Evolutionary conservation across 2,888 invertebrate genomes (phyloP).

Genomic region (Pristionchus maxplancki): DNA sequence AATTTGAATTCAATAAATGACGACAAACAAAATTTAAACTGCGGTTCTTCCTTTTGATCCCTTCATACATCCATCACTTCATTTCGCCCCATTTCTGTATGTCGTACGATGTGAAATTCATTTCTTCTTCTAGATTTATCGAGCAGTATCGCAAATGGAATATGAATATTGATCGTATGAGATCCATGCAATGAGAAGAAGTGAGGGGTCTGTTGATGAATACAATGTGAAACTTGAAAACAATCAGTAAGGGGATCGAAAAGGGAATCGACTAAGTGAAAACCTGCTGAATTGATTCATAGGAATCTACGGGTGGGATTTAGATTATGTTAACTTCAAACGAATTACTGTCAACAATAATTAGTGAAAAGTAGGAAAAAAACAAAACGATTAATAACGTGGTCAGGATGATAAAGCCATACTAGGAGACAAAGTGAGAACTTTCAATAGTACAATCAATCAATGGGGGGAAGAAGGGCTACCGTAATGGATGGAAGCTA

Average conservation of each 20-base stretch:
- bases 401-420: background rate
- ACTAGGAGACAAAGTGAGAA: background rate
- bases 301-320: background rate
- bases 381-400: background rate
- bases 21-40: background rate
- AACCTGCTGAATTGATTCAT: background rate
- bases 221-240: background rate
- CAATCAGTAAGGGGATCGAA: background rate
- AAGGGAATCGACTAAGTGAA: background rate
- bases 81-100: background rate
- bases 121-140: background rate
- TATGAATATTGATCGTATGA: too few species aligned
- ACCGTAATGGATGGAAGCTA: background rate
- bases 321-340: background rate
- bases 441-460: too few species aligned
- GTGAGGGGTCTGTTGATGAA: background rate
- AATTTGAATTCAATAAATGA: constrained; percentile 9
- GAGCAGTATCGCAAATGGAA: too few species aligned
- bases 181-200: background rate
- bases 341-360: background rate
- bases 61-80: too few species aligned
- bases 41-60: background rate
- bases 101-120: background rate
- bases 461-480: background rate
- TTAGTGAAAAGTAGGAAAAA: background rate